Percentiles rank a stretch among this genome's conserved stretches.
These are phyloP conservation scores for Panonychus citri DNA, from an alignment of 1,140 invertebrate genomes.

Conservation along the genomic window DNA sequence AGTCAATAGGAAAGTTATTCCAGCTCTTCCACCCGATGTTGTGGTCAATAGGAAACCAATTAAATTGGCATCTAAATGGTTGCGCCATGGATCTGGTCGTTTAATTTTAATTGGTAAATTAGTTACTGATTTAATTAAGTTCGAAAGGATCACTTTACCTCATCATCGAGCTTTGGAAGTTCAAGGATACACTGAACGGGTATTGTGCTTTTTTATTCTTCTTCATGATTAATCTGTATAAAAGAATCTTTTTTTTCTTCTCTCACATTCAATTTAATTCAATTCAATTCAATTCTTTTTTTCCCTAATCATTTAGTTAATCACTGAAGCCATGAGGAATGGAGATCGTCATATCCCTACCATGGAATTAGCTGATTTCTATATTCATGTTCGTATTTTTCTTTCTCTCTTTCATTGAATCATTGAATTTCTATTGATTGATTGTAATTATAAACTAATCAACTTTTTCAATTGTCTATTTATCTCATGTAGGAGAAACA, in stretches of 20 bases:
- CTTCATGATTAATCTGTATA: background rate
- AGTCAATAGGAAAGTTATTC: background rate
- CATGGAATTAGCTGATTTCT: slow-evolving; percentile 71
- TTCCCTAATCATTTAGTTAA: slow-evolving; percentile 32
- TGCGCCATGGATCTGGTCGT: background rate
- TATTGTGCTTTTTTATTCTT: background rate
- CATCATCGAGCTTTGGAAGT: slow-evolving; percentile 51
- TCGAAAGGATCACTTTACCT: slow-evolving; percentile 64
- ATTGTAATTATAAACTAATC: too few species aligned
- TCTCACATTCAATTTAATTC: background rate
- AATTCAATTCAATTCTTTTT: background rate
- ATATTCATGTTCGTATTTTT: slow-evolving; percentile 34
- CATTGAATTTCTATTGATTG: background rate
- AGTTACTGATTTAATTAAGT: slow-evolving; percentile 55
- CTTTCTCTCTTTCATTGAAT: background rate
- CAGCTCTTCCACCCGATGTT: background rate
- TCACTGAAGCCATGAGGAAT: slow-evolving; percentile 61
- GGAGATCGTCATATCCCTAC: slow-evolving; percentile 56
- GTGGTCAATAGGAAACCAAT: background rate
- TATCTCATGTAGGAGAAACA: slow-evolving; percentile 43
- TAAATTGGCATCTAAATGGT: background rate
- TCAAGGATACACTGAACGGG: slow-evolving; percentile 61
- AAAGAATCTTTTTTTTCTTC: background rate
- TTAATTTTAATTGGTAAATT: background rate
- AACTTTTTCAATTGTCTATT: slow-evolving; percentile 4